phyloP scores from a whole-genome alignment of 2,113 vertebrate species.

The Vulpes lagopus region DNA sequence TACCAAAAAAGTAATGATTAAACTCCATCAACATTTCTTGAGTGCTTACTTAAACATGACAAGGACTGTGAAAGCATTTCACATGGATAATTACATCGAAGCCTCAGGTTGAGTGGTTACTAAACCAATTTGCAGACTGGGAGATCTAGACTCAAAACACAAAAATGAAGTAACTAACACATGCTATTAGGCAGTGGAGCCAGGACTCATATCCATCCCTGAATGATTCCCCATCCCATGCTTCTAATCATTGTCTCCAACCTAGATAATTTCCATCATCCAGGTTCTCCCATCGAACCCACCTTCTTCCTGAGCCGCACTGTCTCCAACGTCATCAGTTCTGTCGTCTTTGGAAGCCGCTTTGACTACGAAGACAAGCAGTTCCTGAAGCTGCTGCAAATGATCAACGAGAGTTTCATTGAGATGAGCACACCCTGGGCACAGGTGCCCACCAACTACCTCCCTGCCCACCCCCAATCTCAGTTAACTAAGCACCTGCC shows the following conservation, averaged over 20 bases:
- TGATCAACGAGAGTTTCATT: slow-evolving; percentile 79
- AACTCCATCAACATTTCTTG: not conserved
- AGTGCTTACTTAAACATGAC: not conserved
- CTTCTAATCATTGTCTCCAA: not conserved
- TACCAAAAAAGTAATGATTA: not conserved
- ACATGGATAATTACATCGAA: not conserved
- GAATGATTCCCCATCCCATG: not conserved
- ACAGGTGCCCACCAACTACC: slow-evolving; percentile 69
- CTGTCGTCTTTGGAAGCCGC: slow-evolving; percentile 82
- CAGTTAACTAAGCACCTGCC: not conserved
- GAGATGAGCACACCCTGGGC: slow-evolving; percentile 84
- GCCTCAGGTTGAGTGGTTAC: not conserved
- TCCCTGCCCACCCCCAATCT: not conserved
- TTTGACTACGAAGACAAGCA: slow-evolving; percentile 84
- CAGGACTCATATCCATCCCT: not conserved
- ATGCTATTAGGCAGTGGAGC: not conserved
- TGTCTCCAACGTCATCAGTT: slow-evolving; percentile 84
- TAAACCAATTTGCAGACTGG: not conserved
- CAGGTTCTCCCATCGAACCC: slow-evolving; percentile 79
- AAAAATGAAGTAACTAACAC: not conserved
- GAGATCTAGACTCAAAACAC: not conserved
- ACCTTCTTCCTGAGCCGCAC: slow-evolving; percentile 81
- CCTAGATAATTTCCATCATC: not conserved
- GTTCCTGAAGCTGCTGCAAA: slow-evolving; percentile 78
- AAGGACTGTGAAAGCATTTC: not conserved